phyloP scores from a whole-genome alignment of 1,140 invertebrate genomes.

The Tetragonula clypearis region DNA sequence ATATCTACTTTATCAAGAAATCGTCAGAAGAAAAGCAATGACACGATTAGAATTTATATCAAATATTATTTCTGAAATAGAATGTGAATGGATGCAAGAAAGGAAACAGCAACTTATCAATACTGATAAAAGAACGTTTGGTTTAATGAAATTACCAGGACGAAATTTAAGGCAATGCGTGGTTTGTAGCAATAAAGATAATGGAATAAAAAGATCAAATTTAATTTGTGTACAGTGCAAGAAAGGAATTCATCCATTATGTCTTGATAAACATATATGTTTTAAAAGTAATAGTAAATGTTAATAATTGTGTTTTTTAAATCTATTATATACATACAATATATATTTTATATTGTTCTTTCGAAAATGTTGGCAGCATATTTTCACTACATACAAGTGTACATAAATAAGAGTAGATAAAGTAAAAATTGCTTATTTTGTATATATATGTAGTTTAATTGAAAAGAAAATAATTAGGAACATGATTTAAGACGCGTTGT shows the following conservation, averaged over 20 bases:
- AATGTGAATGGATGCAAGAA: background rate
- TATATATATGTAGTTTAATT: too few species aligned
- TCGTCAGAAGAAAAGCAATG: too few species aligned
- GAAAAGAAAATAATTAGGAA: too few species aligned
- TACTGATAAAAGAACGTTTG: background rate
- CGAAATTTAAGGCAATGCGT: background rate
- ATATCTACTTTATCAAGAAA: too few species aligned
- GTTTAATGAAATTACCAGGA: background rate
- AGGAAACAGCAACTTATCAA: background rate
- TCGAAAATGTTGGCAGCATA: too few species aligned
- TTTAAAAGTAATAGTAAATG: background rate
- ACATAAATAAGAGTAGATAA: too few species aligned
- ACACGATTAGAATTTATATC: background rate
- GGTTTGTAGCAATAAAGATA: background rate
- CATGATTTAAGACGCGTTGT: too few species aligned
- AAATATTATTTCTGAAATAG: background rate
- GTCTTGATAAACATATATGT: background rate
- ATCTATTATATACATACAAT: too few species aligned
- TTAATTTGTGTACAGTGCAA: background rate
- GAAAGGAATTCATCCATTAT: background rate
- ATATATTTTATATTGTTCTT: too few species aligned
- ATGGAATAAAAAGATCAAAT: background rate
- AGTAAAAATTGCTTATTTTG: too few species aligned
- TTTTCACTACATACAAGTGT: too few species aligned
- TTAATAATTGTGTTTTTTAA: too few species aligned